Evolutionary conservation across 2,797 vertebrate genomes (phyloP).

Genomic region (Argyrosomus regius): DNA sequence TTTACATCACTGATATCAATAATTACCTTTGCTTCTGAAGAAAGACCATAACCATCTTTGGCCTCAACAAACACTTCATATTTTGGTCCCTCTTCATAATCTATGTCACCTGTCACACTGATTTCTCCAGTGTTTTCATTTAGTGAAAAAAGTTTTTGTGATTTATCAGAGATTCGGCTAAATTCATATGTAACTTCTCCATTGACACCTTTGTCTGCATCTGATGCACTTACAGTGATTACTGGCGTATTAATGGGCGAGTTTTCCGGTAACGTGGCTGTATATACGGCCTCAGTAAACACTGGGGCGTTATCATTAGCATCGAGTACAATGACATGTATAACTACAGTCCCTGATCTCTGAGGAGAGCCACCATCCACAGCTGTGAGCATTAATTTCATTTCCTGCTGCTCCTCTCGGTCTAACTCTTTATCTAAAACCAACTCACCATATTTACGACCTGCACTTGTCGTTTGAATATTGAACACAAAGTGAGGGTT

Average conservation of each 20-base stretch:
- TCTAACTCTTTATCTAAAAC: conserved; percentile 80
- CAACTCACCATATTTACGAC: conserved; percentile 54
- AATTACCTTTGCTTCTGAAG: conserved; percentile 71
- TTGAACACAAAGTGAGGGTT: conserved; percentile 64
- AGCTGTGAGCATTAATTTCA: conserved; percentile 73
- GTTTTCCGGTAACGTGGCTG: conserved; percentile 69
- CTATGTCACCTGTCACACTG: conserved; percentile 61
- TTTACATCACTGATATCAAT: conserved; percentile 56
- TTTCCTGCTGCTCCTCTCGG: conserved; percentile 67
- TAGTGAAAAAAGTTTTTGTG: conserved; percentile 57
- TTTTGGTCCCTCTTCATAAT: conserved; percentile 77
- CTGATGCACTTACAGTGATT: conserved; percentile 67
- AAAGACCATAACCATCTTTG: conserved; percentile 70
- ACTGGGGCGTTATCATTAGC: conserved; percentile 79
- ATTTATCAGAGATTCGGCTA: conserved; percentile 62
- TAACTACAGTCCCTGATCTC: conserved; percentile 76
- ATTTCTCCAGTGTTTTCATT: conserved; percentile 71
- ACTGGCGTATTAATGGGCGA: conserved; percentile 50
- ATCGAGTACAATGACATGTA: conserved; percentile 77
- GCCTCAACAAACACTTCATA: conserved; percentile 79
- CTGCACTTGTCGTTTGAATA: conserved; percentile 35
- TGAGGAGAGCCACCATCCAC: conserved; percentile 78
- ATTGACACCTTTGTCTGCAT: conserved; percentile 77
- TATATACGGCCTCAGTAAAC: conserved; percentile 71
- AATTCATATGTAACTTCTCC: conserved; percentile 73